Evolutionary conservation across 2,797 vertebrate species (phyloP), one percentile per base, ranked within the genome.

Genomic region (Lithobates sylvaticus): DNA sequence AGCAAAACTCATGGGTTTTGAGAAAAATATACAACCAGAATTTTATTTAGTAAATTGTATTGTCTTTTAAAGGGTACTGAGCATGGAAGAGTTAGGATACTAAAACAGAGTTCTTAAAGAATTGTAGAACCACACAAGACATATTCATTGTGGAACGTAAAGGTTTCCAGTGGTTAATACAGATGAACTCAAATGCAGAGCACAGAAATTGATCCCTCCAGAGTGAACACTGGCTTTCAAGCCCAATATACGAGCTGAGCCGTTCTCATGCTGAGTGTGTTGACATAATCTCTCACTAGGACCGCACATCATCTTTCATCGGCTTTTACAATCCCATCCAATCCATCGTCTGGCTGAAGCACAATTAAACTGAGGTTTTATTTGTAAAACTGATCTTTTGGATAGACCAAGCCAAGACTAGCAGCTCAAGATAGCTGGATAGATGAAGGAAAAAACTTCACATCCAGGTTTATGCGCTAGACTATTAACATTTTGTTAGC

Each of bases 281-380:
- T 87, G 86, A 87, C 86, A 87, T 87, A 87, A 87, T 87, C 86
- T 87, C 58, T 87, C 76, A 87, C 83, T 87, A 78, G 78, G 71
- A 75, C 86, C 86, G 47, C 86, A 87, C 86, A 87, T 87, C 86
- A 87, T 87, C 86, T 87, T 87, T 87, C 86, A 87, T 87, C 86
- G 67, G 76, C 44, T 87, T 87, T 87, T 87, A 87, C 81, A 87
- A 84, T 84, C 86, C 81, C 44, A 84, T 87, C 75, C 86, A 84
- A 87, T 80, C 86, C 76, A 87, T 84, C 81, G 81, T 84, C 81
- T 87, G 86, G 81, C 86, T 80, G 61, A 36, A 87, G 75, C 81
- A 87, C 86, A 87, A 87, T 87, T 87, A 87, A 87, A 80, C 44
- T 13, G 84, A 50, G 86, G 81, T 87, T 87, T 87, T 87, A 84